Base-by-base conservation (phyloP, 2,113 vertebrate species). In the Dasyornis broadbenti region DNA sequence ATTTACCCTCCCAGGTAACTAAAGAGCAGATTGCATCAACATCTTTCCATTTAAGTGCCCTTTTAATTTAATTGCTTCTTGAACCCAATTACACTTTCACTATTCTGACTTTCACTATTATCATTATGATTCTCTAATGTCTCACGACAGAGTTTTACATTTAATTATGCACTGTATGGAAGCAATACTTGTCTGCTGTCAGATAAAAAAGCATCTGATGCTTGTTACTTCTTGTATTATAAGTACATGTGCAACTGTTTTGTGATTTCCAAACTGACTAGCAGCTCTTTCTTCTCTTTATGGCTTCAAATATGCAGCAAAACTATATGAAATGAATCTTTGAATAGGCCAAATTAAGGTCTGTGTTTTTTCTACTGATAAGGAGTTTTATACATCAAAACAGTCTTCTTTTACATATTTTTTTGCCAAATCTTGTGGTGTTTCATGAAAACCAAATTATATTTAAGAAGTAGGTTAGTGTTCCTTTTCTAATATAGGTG, bases 371-470 rank as follows among this genome's bases (percentile, higher is more conserved):
- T 97, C 94, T 96, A 96, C 85, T 83, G 89, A 65, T 96, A 91
- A 92, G 92, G 95, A 95, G 89, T 98, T 98, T 98, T 98, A 97
- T 98, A 98, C 96, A 96, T 95, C 66, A 8, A 96, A 97, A 95
- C 84, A 85, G 91, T 97, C 96, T 96, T 96, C 95, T 97, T 97
- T 94, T 90, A 97, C 96, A 92, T 95, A 69, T 94, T 96, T 98
- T 97, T 96, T 96, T 94, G 96, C 97, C 97, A 98, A 97, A 97
- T 97, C 95, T 97, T 65, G 94, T 97, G 95, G 96, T 97, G 95
- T 97, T 98, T 98, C 90, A 96, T 92, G 73, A 96, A 88, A 96
- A 93, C 40, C 59, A 82, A 97, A 96, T 76, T 95, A 96, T 97
- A 95, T 96, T 97, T 97, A 97, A 76, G 84, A 96, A 82, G 96